Base-by-base conservation (phyloP, 1,140 invertebrate species). In the Hestina assimilis region DNA sequence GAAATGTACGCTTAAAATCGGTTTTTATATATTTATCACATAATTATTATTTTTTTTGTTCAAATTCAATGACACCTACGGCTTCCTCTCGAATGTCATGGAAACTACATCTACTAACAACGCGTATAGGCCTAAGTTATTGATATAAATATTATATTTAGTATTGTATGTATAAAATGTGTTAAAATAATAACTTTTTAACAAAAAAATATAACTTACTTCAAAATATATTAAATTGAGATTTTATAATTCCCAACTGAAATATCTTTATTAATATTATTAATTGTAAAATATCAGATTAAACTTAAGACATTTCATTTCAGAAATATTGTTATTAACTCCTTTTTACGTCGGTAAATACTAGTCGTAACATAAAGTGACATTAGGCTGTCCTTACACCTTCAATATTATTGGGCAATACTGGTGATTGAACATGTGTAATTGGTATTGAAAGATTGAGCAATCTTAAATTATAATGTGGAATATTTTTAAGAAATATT, bases 1-100 rank as follows among this genome's bases (percentile, higher is more conserved):
- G 43, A 60, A n/a, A 62, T 64, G 57, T 63, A 59, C 58, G 59
- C 41, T 43, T 29, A 54, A 46, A 61, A 62, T 61, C 48, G 15
- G 24, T 62, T 40, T 42, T 55, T 21, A 58, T 62, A 63, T 62
- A 40, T 56, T 69, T 65, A 69, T 69, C 63, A 69, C 66, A 65
- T 46, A 59, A 54, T 53, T 43, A 48, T 61, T 50, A 50, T 38
- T 24, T 14, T 23, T 57, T 66, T 69, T 63, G 66, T 69, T 66
- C 59, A 54, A 63, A 54, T 59, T 66, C 50, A 38, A 61, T 62
- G 51, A 63, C 41, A 58, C 48, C 53, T 54, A 51, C 59, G 52
- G 53, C 47, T 53, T 41, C 14, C 38, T n/a, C 50, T 40, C n/a
- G 41, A 31, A 57, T 59, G 51, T 59, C 40, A 55, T 50, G 51